Evolutionary conservation across 2,888 invertebrate species (phyloP).

Genomic region (Melipona beecheii): DNA sequence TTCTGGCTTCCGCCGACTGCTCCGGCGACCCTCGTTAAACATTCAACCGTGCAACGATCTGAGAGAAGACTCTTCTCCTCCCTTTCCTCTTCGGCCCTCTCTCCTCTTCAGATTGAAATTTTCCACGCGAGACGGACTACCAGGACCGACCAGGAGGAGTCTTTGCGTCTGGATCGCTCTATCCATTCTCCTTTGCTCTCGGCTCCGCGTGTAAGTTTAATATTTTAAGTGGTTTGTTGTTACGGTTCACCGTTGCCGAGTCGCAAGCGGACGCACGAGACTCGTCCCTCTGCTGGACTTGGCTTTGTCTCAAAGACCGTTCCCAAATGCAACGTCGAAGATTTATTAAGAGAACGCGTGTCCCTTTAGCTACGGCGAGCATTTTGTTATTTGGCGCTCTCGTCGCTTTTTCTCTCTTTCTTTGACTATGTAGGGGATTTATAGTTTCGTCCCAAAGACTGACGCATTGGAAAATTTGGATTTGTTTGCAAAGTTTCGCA

Average conservation of each 20-base stretch:
- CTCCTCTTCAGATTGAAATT: slow-evolving; percentile 80
- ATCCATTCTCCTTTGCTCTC: slow-evolving; percentile 19
- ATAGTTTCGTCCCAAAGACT: too few species aligned
- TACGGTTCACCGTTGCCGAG: slow-evolving; percentile 2
- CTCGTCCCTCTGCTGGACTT: neutral
- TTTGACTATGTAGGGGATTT: too few species aligned
- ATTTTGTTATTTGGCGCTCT: too few species aligned
- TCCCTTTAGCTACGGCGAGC: neutral
- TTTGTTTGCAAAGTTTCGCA: too few species aligned
- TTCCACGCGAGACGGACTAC: slow-evolving; percentile 73
- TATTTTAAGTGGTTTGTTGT: slow-evolving; percentile 40
- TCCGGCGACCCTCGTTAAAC: slow-evolving; percentile 80
- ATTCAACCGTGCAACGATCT: slow-evolving; percentile 81
- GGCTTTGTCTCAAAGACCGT: neutral
- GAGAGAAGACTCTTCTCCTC: slow-evolving; percentile 54
- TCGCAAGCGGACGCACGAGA: neutral
- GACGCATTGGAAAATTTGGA: too few species aligned
- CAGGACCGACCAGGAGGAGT: neutral
- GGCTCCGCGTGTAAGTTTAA: slow-evolving; percentile 49
- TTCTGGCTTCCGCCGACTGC: slow-evolving; percentile 46
- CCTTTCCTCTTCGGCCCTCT: too few species aligned
- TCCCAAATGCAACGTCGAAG: neutral
- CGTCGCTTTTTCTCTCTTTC: too few species aligned
- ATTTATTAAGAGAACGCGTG: neutral
- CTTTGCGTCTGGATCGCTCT: neutral